Base-by-base conservation (phyloP, 2,888 invertebrate genomes). In the Sinelater perroti region DNA sequence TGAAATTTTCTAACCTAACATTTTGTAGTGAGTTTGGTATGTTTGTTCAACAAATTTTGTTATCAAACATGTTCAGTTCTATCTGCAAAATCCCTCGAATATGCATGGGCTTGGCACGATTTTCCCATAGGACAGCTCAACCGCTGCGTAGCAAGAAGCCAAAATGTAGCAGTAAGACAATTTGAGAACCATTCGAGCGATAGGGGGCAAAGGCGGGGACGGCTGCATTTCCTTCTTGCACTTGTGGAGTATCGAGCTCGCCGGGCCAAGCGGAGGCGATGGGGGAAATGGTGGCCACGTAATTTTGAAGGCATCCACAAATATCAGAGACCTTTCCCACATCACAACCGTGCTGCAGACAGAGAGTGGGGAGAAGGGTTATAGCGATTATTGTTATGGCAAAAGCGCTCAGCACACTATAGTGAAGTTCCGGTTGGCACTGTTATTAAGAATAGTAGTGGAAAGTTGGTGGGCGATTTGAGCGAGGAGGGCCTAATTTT, bases 201-300 rank as follows among this genome's bases (percentile, higher is more conserved):
- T 40, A 8, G 99, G 89, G 0, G 99, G 99, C 0, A 87, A 87
- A 20, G 99, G 99, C 0, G 99, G 99, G 0, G 87, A 97, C 80
- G 99, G 99, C 0, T 87, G 88, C 66, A 86, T 96, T 51, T 93
- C 95, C 0, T 96, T 99, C 74, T 79, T 94, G 3, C 87, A 88
- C 60, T 80, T 88, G 5, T 93, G 87, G 84, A 82, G 84, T 49
- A 95, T 95, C 70, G 96, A 95, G 61, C 84, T 83, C 54, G 98
- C 94, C 0, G 97, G 97, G 0, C 97, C 97, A 0, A 93, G 95
- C 77, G 97, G 97, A 0, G 98, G 97, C 0, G 95, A 98, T 76
- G 99, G 98, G 0, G 99, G 99, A 0, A 86, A 92, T 73, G 97
- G 97, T 0, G 97, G 94, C 0, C 97, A 98, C 79, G 90, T 98